A percentile compares a stretch with the other conserved stretches of the same genome.
Conservation (phyloP, 2,888 invertebrate species). For the Adelphocoris suturalis region DNA sequence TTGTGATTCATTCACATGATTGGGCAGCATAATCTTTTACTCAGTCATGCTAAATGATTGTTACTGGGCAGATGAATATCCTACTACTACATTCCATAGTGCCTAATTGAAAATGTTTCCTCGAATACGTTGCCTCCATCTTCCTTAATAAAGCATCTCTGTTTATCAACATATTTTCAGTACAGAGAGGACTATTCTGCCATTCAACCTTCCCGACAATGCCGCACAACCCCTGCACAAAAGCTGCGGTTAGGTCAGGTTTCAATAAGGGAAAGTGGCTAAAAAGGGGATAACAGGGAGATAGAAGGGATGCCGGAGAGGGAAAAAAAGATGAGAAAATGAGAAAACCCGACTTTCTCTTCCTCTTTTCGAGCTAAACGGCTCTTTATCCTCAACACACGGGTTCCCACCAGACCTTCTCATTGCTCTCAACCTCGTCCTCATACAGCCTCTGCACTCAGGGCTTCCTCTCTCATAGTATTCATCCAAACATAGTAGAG, state of each 20-base stretch:
- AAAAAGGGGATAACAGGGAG: conserved; percentile 1
- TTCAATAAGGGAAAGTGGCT: conserved; percentile 32
- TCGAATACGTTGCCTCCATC: no score
- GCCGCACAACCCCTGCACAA: conserved; percentile 19
- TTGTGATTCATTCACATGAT: no score
- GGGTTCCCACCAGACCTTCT: neutral
- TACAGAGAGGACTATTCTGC: neutral
- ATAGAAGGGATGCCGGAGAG: neutral
- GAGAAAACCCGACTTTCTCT: conserved; percentile 37
- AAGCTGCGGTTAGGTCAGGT: conserved; percentile 22
- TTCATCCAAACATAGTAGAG: neutral
- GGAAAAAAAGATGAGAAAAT: conserved; percentile 2
- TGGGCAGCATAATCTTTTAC: no score
- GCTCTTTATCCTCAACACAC: conserved; percentile 35
- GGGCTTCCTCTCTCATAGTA: neutral
- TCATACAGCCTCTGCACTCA: neutral
- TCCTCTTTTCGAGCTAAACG: conserved; percentile 34
- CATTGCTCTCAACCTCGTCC: neutral
- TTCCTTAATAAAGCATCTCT: neutral
- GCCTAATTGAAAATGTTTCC: no score
- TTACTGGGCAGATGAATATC: no score
- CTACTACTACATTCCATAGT: no score
- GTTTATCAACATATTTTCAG: neutral
- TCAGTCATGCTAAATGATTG: no score
- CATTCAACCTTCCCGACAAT: conserved; percentile 7